These are phyloP conservation scores for Eucidaris tribuloides DNA, from an alignment of 35 echinoderm and acorn worm species.

Conservation along the genomic window DNA sequence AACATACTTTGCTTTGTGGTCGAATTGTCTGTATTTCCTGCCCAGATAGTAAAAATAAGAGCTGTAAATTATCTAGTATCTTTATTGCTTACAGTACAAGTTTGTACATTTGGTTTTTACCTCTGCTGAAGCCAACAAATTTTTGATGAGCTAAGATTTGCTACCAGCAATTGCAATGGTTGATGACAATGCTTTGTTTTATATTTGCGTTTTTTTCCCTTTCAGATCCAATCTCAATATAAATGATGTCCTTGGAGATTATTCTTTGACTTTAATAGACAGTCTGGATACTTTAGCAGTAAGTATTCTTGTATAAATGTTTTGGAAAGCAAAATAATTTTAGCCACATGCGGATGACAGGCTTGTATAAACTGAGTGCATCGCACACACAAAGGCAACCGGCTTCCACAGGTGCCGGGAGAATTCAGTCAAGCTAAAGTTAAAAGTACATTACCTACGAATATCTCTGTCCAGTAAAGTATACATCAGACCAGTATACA, in stretches of 20 bases:
- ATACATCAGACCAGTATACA: too few species aligned
- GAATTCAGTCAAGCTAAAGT: too few species aligned
- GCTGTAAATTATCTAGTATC: background rate
- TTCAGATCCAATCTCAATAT: slow-evolving; percentile 92
- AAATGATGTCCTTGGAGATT: slow-evolving; percentile 98
- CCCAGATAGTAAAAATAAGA: background rate
- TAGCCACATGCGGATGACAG: too few species aligned
- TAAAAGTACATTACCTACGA: too few species aligned
- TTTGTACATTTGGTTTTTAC: background rate
- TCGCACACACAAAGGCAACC: too few species aligned
- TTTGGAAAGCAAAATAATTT: too few species aligned
- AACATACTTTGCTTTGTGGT: too few species aligned
- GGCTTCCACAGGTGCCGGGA: too few species aligned
- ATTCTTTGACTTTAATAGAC: slow-evolving; percentile 89
- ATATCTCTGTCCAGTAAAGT: too few species aligned
- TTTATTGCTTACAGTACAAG: background rate
- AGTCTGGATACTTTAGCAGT: slow-evolving; percentile 93
- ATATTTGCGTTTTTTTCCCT: slow-evolving; percentile 26
- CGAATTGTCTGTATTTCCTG: background rate
- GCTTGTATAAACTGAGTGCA: too few species aligned
- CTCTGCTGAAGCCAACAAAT: background rate
- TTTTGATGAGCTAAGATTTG: background rate
- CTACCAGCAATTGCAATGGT: background rate
- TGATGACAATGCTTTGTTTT: background rate
- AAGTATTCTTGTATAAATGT: too few species aligned